Percentiles rank a stretch among this genome's conserved stretches.
Conservation (phyloP, 2,797 vertebrate species). For the Tokudaia tokunoshimensis region DNA sequence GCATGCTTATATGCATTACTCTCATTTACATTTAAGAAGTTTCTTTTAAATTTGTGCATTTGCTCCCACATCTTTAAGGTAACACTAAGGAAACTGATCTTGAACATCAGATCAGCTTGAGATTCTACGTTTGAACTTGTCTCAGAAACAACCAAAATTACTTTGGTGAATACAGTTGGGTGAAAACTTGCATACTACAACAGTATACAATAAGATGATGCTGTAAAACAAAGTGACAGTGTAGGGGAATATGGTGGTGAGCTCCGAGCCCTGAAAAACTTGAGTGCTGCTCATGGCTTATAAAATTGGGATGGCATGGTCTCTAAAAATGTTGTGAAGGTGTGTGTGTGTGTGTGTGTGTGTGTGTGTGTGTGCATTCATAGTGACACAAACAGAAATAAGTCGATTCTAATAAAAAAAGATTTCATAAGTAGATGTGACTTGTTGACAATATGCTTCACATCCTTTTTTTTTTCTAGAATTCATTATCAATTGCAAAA, state of each 20-base stretch:
- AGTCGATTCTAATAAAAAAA: neutral
- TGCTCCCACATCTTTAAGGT: neutral
- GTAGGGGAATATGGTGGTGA: neutral
- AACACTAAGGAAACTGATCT: neutral
- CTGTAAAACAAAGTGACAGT: neutral
- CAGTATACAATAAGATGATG: accelerated
- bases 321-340: no score
- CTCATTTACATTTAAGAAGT: neutral
- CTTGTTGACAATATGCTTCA: neutral
- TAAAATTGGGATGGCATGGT: no score
- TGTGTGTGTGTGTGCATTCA: neutral
- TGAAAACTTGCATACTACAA: neutral
- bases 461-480: neutral
- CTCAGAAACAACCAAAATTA: neutral
- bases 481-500: neutral
- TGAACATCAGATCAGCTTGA: neutral
- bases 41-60: neutral
- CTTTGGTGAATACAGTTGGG: neutral
- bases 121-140: neutral
- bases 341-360: no score
- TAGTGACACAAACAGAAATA: neutral
- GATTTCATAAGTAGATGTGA: neutral
- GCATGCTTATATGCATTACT: neutral
- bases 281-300: no score
- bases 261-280: neutral